Evolutionary conservation across 2,888 invertebrate species (phyloP).

Genomic region (Stratiomys singularior): DNA sequence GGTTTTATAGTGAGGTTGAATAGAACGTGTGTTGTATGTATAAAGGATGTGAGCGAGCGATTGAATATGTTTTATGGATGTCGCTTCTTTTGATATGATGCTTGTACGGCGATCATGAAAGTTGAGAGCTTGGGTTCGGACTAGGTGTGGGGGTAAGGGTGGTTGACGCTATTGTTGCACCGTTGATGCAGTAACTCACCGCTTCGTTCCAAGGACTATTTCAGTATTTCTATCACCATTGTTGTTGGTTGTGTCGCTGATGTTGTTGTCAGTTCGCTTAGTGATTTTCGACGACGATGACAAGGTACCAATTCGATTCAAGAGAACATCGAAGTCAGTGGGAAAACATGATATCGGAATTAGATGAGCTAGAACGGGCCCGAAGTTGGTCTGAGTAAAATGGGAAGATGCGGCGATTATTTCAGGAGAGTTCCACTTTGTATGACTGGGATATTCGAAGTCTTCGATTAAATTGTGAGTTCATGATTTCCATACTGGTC

Average conservation of each 20-base stretch:
- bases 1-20: background rate
- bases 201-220: too few relatives aligned
- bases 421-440: background rate
- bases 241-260: background rate
- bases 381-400: background rate
- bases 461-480: background rate
- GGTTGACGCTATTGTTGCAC: background rate
- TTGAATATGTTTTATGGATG: slow-evolving; percentile 45
- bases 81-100: slow-evolving; percentile 22
- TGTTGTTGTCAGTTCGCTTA: background rate
- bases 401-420: background rate
- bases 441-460: background rate
- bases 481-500: background rate
- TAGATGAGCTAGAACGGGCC: background rate
- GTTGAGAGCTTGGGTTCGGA: too few relatives aligned
- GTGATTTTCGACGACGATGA: slow-evolving; percentile 7
- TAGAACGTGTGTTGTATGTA: background rate
- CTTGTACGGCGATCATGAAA: too few relatives aligned
- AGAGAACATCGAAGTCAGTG: background rate
- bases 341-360: background rate
- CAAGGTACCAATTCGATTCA: background rate
- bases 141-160: background rate
- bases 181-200: background rate
- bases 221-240: too few relatives aligned
- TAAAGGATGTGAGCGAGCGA: slow-evolving; percentile 30